A percentile compares a stretch with the other conserved stretches of the same genome.
Conservation (phyloP, 2,113 vertebrate species). For the Trematomus loennbergii region DNA sequence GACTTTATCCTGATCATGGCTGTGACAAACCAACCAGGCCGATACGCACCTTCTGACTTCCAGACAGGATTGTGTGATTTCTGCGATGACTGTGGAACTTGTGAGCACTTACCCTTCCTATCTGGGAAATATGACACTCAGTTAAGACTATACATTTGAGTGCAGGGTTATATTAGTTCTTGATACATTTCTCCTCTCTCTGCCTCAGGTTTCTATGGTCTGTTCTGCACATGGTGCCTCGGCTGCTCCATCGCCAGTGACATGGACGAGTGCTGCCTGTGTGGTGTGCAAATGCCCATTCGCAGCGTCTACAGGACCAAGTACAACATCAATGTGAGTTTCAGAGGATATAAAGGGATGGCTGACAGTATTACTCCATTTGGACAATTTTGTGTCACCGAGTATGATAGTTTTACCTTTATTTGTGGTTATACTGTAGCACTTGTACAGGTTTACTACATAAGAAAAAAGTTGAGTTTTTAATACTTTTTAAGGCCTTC, state of each 20-base stretch:
- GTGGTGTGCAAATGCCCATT: slow-evolving; percentile 79
- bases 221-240: slow-evolving; percentile 77
- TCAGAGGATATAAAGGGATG: not conserved
- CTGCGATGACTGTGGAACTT: slow-evolving; percentile 69
- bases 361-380: not conserved
- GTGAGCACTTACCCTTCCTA: slow-evolving; percentile 65
- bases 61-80: slow-evolving; percentile 71
- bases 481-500: not conserved
- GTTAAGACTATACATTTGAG: not conserved
- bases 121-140: not conserved
- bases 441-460: not conserved
- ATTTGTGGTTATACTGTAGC: not conserved
- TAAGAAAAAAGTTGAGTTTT: not conserved
- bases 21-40: slow-evolving; percentile 54
- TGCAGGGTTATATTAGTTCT: not conserved
- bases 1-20: slow-evolving; percentile 60
- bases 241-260: slow-evolving; percentile 80
- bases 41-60: slow-evolving; percentile 70
- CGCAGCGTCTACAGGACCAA: slow-evolving; percentile 88
- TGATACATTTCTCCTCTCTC: not conserved
- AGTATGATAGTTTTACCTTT: not conserved
- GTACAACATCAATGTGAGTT: slow-evolving; percentile 86
- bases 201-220: slow-evolving; percentile 80
- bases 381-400: not conserved
- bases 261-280: slow-evolving; percentile 89